Base-by-base conservation (phyloP, 2,797 vertebrate genomes). In the Streptopelia turtur region DNA sequence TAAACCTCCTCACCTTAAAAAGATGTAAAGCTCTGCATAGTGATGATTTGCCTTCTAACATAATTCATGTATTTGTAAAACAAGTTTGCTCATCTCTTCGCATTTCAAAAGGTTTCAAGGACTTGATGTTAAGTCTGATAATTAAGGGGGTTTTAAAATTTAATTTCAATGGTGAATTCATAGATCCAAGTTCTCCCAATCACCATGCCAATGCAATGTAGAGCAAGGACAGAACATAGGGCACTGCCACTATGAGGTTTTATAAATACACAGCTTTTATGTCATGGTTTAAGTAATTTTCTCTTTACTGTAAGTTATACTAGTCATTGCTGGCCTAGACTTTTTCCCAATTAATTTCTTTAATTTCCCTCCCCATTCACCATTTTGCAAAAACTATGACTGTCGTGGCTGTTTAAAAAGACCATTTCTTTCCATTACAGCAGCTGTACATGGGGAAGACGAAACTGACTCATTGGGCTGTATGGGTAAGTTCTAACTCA, bases 371-470 rank as follows among this genome's bases (percentile, higher is more conserved):
- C 39, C 31, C n/a, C 74, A 31, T 59, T 83, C n/a, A 83, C 16
- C 18, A 21, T 83, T 90, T 47, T 41, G 64, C 41, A 83, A 23
- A 80, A 85, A 45, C 27, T 69, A 53, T 55, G 83, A 93, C 35
- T 83, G 20, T 56, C 31, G 49, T 0, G 2, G 64, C 35, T 90
- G 90, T 35, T 94, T 84, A 52, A 92, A 87, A 94, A 70, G 31
- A 65, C 12, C 5, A 31, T 61, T 92, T 87, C 45, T 93, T 96
- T 89, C 85, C 57, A 55, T 83, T 66, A 78, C 55, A 87, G 41
- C 80, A 91, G 75, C 79, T 56, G 63, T 53, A 70, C 24, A 37
- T 35, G 50, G 45, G 91, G 92, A 92, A 94, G 39, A 84, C 33
- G 41, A 70, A 76, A 88, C 21, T 55, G 56, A 93, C 20, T 78